Conservation (phyloP, 1,140 invertebrate genomes). For the Trichoplusia ni region DNA sequence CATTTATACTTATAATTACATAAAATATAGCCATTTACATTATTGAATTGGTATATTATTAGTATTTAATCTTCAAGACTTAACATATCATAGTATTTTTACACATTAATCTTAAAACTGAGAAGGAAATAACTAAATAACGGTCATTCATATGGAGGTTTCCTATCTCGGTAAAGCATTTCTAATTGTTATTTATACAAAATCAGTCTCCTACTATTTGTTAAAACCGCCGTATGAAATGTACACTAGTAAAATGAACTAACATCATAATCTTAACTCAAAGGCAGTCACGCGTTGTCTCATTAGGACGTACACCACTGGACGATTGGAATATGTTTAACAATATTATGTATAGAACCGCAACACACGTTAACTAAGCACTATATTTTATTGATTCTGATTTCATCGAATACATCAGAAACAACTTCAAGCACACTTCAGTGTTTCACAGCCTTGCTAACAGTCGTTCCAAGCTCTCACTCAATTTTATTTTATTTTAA, state of each 20-base stretch:
- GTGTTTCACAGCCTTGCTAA: constrained; percentile 75
- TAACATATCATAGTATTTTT: constrained; percentile 36
- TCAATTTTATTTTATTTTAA: constrained; percentile 49
- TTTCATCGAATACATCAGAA: constrained; percentile 36
- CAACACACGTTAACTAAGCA: constrained; percentile 28
- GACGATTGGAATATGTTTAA: constrained; percentile 57
- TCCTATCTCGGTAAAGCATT: constrained; percentile 66
- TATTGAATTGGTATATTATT: constrained; percentile 68
- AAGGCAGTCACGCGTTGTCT: constrained; percentile 51
- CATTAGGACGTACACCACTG: constrained; percentile 62
- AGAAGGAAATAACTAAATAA: constrained; percentile 46
- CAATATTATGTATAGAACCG: constrained; percentile 36
- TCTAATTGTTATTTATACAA: constrained; percentile 71
- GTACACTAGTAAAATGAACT: constrained; percentile 50
- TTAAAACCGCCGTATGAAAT: constrained; percentile 54
- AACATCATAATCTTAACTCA: constrained; percentile 47
- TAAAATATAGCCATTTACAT: constrained; percentile 71
- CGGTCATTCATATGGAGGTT: constrained; percentile 51
- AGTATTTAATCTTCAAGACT: constrained; percentile 31
- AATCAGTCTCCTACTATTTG: constrained; percentile 81
- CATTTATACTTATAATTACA: constrained; percentile 60
- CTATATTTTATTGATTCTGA: constrained; percentile 32
- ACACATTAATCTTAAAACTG: constrained; percentile 41
- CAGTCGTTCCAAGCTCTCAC: constrained; percentile 71
- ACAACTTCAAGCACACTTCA: constrained; percentile 52